A percentile compares a stretch with the other conserved stretches of the same genome.
phyloP scores from a whole-genome alignment of 2,797 vertebrate species.

The Odontamblyopus rebecca region DNA sequence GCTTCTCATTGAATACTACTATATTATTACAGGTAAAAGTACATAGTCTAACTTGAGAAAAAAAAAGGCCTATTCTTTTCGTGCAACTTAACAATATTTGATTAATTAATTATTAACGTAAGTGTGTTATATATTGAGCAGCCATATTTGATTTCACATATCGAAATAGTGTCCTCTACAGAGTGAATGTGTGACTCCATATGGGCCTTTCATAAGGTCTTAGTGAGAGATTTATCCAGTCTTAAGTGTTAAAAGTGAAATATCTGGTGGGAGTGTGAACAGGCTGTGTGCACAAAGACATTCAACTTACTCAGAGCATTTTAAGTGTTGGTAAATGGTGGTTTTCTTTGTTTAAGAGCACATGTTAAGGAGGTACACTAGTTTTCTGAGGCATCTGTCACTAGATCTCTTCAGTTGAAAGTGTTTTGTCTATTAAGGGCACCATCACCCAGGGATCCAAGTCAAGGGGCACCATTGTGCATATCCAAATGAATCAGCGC shows the following conservation, averaged over 20 bases:
- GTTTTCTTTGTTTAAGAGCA: slow-evolving; percentile 45
- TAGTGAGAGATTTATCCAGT: slow-evolving; percentile 56
- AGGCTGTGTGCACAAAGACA: slow-evolving; percentile 30
- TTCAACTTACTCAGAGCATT: slow-evolving; percentile 41
- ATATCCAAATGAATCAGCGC: slow-evolving; percentile 47
- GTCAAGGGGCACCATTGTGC: slow-evolving; percentile 6
- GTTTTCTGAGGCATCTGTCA: slow-evolving; percentile 29
- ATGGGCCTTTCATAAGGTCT: slow-evolving; percentile 51
- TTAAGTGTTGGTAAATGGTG: slow-evolving; percentile 38
- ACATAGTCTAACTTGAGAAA: no score
- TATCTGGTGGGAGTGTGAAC: slow-evolving; percentile 53
- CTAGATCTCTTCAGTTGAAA: slow-evolving; percentile 4
- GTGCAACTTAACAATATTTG: no score
- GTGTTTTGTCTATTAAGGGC: slow-evolving; percentile 43
- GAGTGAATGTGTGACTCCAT: slow-evolving; percentile 56
- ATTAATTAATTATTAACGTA: no score
- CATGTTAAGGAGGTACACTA: slow-evolving; percentile 24
- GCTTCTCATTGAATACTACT: no score
- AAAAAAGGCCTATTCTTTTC: no score
- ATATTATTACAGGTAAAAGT: no score
- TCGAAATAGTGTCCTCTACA: slow-evolving; percentile 54
- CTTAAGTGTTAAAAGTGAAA: slow-evolving; percentile 51
- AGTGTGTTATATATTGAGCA: background rate
- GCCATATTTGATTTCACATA: background rate
- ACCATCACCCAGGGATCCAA: slow-evolving; percentile 52